Conservation (phyloP, 2,113 vertebrate genomes). For the Cryptoleucopteryx plumbea region DNA sequence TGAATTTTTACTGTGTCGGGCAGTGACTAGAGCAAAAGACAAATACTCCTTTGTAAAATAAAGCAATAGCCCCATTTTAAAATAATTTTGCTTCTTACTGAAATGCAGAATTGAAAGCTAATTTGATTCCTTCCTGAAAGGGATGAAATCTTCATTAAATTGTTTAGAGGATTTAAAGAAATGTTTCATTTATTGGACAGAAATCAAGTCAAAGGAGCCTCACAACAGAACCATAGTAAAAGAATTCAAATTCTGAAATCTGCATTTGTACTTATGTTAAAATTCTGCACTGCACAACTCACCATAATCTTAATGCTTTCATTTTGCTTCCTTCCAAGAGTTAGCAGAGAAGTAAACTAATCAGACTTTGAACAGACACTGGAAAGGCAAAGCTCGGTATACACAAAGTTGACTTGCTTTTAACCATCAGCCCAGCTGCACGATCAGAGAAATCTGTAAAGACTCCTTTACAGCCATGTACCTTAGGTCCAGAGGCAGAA, state of each 20-base stretch:
- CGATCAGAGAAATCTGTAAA: background rate
- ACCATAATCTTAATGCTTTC: background rate
- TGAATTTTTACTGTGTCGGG: background rate
- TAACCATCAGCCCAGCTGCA: background rate
- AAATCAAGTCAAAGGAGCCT: background rate
- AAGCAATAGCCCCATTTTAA: background rate
- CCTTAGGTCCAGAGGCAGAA: background rate
- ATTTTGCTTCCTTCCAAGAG: background rate
- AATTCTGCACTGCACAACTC: background rate
- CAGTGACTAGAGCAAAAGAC: background rate
- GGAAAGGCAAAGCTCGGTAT: background rate
- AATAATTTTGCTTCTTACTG: background rate
- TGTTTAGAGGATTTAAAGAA: background rate
- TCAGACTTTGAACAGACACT: background rate
- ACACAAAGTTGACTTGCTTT: background rate
- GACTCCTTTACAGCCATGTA: rapidly evolving
- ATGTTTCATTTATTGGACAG: background rate
- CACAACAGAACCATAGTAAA: background rate
- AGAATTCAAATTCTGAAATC: background rate
- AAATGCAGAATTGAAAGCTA: background rate
- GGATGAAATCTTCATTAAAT: background rate
- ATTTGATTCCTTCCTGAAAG: background rate
- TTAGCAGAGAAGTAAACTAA: background rate
- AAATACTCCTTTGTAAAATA: background rate
- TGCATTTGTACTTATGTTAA: background rate